phyloP scores from a whole-genome alignment of 2,113 vertebrate genomes.

The Archilochus colubris region DNA sequence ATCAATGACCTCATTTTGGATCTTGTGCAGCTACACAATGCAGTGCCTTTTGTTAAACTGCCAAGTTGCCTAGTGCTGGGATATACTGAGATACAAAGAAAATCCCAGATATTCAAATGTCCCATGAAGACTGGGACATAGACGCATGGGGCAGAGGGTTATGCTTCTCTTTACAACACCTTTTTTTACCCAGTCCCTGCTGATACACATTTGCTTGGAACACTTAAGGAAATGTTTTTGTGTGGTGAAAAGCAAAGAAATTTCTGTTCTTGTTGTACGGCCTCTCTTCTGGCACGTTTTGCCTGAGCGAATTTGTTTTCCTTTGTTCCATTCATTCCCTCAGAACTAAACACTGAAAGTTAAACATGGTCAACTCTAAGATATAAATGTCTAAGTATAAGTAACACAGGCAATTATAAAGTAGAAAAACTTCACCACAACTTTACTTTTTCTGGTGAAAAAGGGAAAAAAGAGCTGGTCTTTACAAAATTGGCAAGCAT shows the following conservation, averaged over 20 bases:
- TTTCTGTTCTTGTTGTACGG: not conserved
- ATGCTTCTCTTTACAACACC: not conserved
- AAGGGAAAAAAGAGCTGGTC: not conserved
- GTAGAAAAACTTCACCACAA: not conserved
- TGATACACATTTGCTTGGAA: not conserved
- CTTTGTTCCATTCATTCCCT: not conserved
- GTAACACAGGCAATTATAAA: not conserved
- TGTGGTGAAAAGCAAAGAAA: not conserved
- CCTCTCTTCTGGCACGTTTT: not conserved
- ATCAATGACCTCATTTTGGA: not conserved
- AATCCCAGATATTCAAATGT: not conserved
- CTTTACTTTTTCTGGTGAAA: not conserved
- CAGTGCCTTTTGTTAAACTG: not conserved
- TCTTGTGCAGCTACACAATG: not conserved
- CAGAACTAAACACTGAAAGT: not conserved
- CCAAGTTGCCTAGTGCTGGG: not conserved
- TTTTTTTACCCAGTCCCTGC: not conserved
- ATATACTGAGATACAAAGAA: slow-evolving; percentile 14
- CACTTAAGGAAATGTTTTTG: not conserved
- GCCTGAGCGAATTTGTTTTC: not conserved
- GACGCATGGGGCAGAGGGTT: not conserved
- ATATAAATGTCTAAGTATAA: not conserved
- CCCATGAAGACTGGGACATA: not conserved
- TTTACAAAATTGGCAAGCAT: not conserved
- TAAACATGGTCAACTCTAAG: not conserved